phyloP scores from a whole-genome alignment of 2,113 vertebrate species.

The Pungitius pungitius region DNA sequence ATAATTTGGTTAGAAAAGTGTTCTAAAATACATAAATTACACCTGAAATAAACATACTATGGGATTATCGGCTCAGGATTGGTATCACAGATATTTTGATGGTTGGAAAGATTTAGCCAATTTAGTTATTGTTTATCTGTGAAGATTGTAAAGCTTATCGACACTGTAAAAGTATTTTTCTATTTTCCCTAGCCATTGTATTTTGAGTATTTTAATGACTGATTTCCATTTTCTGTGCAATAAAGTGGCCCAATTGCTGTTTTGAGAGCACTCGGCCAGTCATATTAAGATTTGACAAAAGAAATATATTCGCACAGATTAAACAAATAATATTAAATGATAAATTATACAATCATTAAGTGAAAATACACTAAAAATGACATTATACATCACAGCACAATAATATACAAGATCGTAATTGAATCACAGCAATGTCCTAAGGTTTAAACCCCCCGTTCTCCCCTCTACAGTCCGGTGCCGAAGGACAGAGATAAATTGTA shows the following conservation, averaged over 20 bases:
- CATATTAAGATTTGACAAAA: background rate
- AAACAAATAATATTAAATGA: background rate
- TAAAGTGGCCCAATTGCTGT: background rate
- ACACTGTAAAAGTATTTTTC: background rate
- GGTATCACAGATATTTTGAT: background rate
- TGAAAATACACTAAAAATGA: background rate
- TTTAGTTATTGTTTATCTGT: constrained; percentile 4
- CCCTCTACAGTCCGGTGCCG: constrained; percentile 87
- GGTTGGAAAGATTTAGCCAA: constrained; percentile 14
- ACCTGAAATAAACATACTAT: background rate
- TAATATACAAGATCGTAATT: background rate
- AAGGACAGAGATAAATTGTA: constrained; percentile 98
- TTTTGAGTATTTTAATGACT: background rate
- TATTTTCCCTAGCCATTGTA: constrained; percentile 18
- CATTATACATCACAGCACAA: background rate
- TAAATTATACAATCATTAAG: background rate
- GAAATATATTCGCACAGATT: background rate
- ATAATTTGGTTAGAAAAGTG: background rate
- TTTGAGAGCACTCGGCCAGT: constrained; percentile 12
- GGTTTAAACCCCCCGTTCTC: background rate
- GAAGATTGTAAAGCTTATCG: constrained; percentile 1
- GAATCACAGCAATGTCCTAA: background rate
- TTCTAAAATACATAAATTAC: background rate
- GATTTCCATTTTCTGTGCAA: constrained; percentile 28
- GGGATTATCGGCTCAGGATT: background rate